These are phyloP conservation scores for Parambassis ranga DNA, from an alignment of 2,797 vertebrate genomes.

Conservation along the genomic window DNA sequence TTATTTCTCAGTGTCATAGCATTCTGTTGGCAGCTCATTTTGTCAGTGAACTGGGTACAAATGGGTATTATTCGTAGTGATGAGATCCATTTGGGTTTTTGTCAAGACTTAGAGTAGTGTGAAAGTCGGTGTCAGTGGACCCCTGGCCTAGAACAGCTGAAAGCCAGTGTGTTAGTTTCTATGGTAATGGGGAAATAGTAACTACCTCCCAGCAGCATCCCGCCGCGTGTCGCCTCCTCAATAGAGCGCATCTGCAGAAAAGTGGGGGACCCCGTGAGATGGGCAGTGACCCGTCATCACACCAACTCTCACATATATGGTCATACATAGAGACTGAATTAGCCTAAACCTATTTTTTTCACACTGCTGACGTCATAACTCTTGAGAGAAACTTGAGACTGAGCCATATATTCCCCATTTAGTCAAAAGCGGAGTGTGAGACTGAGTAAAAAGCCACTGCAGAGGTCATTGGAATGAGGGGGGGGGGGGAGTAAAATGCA, in stretches of 20 bases:
- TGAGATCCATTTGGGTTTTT: slow-evolving; percentile 89
- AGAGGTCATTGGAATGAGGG: slow-evolving; percentile 60
- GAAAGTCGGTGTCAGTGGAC: slow-evolving; percentile 88
- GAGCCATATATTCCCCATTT: slow-evolving; percentile 81
- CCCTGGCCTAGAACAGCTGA: slow-evolving; percentile 88
- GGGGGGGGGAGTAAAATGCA: slow-evolving; percentile 35
- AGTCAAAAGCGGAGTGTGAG: slow-evolving; percentile 73
- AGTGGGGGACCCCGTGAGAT: slow-evolving; percentile 91
- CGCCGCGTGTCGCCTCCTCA: slow-evolving; percentile 98
- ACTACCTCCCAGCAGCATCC: slow-evolving; percentile 92
- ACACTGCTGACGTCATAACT: slow-evolving; percentile 93
- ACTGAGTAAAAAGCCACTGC: slow-evolving; percentile 77
- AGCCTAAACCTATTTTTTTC: slow-evolving; percentile 87
- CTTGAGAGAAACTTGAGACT: slow-evolving; percentile 86
- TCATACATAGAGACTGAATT: slow-evolving; percentile 71
- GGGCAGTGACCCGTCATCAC: slow-evolving; percentile 98
- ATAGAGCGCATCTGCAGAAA: slow-evolving; percentile 98
- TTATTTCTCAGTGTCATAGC: slow-evolving; percentile 44
- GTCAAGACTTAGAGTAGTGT: slow-evolving; percentile 86
- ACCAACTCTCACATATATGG: slow-evolving; percentile 66
- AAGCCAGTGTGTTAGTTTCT: slow-evolving; percentile 96
- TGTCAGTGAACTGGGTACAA: slow-evolving; percentile 91
- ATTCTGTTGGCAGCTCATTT: slow-evolving; percentile 85
- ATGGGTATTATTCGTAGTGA: slow-evolving; percentile 91
- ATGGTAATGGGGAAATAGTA: slow-evolving; percentile 95